Percentiles rank a stretch among this genome's conserved stretches.
Conservation (phyloP, 2,113 vertebrate species). For the Oplegnathus fasciatus region DNA sequence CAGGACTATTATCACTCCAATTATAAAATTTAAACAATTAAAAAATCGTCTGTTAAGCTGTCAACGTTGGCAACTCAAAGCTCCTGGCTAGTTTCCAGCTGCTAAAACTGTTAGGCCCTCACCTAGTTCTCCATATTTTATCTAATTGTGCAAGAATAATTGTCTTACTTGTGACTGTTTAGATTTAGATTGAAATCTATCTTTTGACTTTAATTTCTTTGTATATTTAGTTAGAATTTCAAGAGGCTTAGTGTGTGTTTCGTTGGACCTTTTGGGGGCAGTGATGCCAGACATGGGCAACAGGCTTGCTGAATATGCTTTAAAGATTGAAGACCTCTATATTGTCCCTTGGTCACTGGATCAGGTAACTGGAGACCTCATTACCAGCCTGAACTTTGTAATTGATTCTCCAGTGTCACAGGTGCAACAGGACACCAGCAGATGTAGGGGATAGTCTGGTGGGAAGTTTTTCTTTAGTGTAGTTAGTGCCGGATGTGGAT, state of each 20-base stretch:
- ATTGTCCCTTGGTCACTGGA: constrained; percentile 68
- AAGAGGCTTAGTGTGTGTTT: not conserved
- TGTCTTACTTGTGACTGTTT: not conserved
- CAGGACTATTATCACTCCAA: not conserved
- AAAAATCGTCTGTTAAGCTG: not conserved
- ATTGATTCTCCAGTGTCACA: constrained; percentile 74
- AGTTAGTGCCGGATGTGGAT: not conserved
- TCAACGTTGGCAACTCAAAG: not conserved
- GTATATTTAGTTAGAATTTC: not conserved
- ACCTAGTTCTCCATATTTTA: not conserved
- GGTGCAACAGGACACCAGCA: constrained; percentile 64
- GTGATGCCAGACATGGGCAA: constrained; percentile 13
- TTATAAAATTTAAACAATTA: constrained; percentile 1
- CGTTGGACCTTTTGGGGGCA: not conserved
- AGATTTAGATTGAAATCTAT: not conserved
- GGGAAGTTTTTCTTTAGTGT: constrained; percentile 4
- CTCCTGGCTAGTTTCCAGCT: not conserved
- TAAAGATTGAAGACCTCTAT: constrained; percentile 71
- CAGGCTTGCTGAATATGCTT: constrained; percentile 48
- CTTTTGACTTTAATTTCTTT: not conserved
- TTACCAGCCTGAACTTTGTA: constrained; percentile 77
- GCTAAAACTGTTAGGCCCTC: not conserved
- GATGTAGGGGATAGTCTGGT: not conserved
- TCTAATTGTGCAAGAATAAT: constrained; percentile 18
- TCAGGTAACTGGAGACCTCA: constrained; percentile 74